A percentile compares a stretch with the other conserved stretches of the same genome.
Conservation (phyloP, 2,113 vertebrate species). For the Takifugu bimaculatus region DNA sequence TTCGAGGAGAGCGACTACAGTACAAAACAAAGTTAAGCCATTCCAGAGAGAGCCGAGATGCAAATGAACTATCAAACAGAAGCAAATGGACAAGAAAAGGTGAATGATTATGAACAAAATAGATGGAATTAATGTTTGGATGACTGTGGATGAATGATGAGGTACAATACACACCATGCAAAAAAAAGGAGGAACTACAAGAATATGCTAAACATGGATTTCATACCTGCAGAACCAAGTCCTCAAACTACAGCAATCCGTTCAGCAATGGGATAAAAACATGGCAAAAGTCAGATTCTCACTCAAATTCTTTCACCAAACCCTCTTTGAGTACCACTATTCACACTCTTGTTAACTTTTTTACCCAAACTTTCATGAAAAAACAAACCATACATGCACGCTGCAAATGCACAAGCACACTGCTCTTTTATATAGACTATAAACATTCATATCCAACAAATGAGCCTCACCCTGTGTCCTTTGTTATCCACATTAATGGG, state of each 20-base stretch:
- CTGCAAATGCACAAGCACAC: conserved; percentile 3
- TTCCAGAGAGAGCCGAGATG: conserved; percentile 26
- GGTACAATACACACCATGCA: conserved; percentile 42
- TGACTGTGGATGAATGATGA: conserved; percentile 18
- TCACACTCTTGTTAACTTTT: conserved; percentile 1
- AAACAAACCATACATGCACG: neutral
- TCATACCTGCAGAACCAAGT: conserved; percentile 86
- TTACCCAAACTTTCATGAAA: neutral
- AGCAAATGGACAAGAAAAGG: conserved; percentile 11
- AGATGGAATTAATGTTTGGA: conserved; percentile 6
- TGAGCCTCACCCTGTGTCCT: conserved; percentile 72
- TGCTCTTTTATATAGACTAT: no score
- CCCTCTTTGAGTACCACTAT: conserved; percentile 1
- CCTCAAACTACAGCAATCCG: conserved; percentile 78
- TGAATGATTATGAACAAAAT: conserved; percentile 29
- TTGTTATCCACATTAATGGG: conserved; percentile 59
- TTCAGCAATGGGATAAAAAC: conserved; percentile 54
- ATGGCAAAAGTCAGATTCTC: conserved; percentile 55
- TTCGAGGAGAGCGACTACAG: conserved; percentile 38
- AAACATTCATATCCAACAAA: neutral
- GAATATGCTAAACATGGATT: conserved; percentile 36
- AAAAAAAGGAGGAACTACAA: conserved; percentile 25
- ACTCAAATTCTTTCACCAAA: conserved; percentile 38
- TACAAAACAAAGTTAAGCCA: conserved; percentile 30
- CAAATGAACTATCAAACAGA: conserved; percentile 20